Conservation (phyloP, 2,113 vertebrate genomes). For the Calcarius ornatus region DNA sequence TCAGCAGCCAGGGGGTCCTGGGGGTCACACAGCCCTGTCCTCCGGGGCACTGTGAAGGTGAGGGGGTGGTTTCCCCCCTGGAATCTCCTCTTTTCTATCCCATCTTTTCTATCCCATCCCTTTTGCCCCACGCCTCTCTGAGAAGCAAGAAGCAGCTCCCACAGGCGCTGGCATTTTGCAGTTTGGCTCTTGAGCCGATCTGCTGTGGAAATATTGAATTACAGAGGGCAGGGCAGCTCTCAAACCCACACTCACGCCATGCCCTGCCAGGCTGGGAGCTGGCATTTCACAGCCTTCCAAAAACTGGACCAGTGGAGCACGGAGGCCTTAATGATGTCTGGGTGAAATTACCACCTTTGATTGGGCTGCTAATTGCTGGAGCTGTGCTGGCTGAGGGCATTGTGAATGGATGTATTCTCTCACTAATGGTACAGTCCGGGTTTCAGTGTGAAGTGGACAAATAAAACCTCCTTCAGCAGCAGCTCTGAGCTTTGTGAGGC, state of each 20-base stretch:
- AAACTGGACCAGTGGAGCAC: not conserved
- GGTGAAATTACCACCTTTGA: not conserved
- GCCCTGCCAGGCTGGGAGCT: not conserved
- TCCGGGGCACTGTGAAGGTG: not conserved
- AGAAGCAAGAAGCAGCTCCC: not conserved
- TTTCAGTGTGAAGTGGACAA: not conserved
- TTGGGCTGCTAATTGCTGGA: not conserved
- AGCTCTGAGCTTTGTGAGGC: not conserved
- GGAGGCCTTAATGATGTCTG: not conserved
- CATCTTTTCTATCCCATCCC: not conserved
- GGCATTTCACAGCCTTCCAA: not conserved
- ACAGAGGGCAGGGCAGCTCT: not conserved
- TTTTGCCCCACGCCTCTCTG: accelerated
- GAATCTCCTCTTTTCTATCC: too few relatives aligned
- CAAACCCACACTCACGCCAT: not conserved
- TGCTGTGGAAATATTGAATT: not conserved
- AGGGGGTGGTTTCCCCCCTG: not conserved
- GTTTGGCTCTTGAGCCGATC: not conserved
- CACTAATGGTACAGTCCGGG: not conserved
- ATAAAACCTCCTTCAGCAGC: not conserved
- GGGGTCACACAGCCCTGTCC: not conserved
- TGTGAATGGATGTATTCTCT: not conserved
- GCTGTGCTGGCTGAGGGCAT: not conserved
- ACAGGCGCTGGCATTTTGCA: not conserved
- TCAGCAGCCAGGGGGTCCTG: not conserved